A percentile compares a stretch with the other conserved stretches of the same genome.
Evolutionary conservation across 2,797 vertebrate genomes (phyloP).

Genomic region (Steatocranus sp.): DNA sequence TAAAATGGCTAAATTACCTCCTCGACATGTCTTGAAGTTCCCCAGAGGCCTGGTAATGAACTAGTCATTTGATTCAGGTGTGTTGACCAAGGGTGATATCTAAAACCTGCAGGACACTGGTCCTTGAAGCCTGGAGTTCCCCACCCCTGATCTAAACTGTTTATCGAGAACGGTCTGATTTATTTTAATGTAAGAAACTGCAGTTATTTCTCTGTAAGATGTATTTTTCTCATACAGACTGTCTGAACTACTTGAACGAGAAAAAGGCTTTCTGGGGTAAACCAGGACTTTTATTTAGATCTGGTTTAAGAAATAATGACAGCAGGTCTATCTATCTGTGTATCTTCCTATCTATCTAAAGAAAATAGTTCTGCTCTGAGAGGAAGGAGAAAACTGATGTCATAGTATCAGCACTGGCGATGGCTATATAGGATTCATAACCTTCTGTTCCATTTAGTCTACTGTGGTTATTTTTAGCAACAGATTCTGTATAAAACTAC

Average conservation of each 20-base stretch:
- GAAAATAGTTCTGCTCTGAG: neutral
- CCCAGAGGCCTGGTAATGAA: neutral
- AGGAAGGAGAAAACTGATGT: neutral
- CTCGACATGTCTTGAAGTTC: neutral
- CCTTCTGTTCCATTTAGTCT: neutral
- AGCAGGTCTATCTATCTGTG: neutral
- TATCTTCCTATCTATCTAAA: neutral
- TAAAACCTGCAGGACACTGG: neutral
- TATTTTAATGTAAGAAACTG: neutral
- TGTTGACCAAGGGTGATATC: neutral
- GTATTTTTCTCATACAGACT: neutral
- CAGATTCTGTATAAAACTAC: neutral
- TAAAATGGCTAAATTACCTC: neutral
- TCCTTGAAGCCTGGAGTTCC: neutral
- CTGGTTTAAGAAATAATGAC: neutral
- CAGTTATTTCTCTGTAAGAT: neutral
- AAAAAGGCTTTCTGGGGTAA: neutral
- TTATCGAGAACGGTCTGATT: neutral
- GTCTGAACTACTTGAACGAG: neutral
- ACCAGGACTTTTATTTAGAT: neutral
- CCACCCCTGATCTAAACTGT: neutral
- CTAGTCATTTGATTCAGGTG: neutral
- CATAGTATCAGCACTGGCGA: neutral
- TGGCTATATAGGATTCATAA: neutral
- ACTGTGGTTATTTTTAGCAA: neutral